Base-by-base conservation (phyloP, 2,888 invertebrate genomes). In the Microchrysa polita region DNA sequence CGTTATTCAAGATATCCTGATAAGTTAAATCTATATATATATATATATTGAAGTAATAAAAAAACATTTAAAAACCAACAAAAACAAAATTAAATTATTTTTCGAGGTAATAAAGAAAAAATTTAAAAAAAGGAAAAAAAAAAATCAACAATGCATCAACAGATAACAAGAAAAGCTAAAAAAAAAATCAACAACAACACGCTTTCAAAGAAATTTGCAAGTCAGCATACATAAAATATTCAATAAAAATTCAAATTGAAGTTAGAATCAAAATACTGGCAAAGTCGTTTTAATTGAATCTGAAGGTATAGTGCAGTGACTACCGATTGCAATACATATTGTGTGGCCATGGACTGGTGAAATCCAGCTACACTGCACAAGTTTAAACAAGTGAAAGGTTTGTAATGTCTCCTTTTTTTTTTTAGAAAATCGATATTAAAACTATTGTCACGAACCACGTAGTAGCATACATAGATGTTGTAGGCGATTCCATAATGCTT, bases 11-110 rank as follows among this genome's bases (percentile, higher is more conserved):
- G 55, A 40, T 69, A 69, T 55, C 48, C 65, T 65, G 57, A 34
- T 69, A 81, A 81, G 79, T 81, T 81, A 81, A 80, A 79, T n/a
- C n/a, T 34, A 34, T 34, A 34, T 34, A 34, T 34, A 34, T 34
- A 34, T 34, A 34, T 34, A 34, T 79, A 79, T 79, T 79, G 76
- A 77, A 76, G 69, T 76, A 75, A 78, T 79, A 80, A 77, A 77
- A 79, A 79, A 79, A 78, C 79, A 79, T 78, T 78, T 76, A 74
- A 61, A 63, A 65, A 65, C 20, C 18, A 14, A 65, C 22, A 65
- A 65, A 65, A 61, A 61, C 61, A 77, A 78, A 76, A 78, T 72
- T 73, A 77, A 77, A 78, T 77, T 75, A 74, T 77, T 76, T 71
- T 78, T 79, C 77, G 79, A 79, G 76, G 74, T 74, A 75, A 76